Base-by-base conservation (phyloP, 2,797 vertebrate genomes). In the Triplophysa bombifrons region DNA sequence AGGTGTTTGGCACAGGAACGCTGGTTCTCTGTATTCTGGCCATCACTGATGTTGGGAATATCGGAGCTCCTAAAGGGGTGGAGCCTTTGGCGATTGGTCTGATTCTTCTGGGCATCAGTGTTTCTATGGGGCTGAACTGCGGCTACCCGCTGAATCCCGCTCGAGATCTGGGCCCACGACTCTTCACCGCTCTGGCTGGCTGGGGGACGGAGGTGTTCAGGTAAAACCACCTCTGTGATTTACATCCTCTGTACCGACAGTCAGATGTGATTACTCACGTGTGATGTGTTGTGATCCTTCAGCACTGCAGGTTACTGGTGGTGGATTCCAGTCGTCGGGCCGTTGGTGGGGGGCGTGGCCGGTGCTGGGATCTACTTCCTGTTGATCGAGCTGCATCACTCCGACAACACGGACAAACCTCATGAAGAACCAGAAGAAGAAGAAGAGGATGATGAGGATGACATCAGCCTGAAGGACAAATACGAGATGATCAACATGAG, bases 151-250 rank as follows among this genome's bases (percentile, higher is more conserved):
- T 99, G 91, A 99, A 99, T 85, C 98, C 98, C 0, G 98, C 98
- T 84, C 92, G 98, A 73, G 98, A 99, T 83, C 93, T 99, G 70
- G 94, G 96, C 10, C 97, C 98, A 3, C 91, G 98, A 17, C 88
- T 99, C 73, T 98, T 99, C 91, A 98, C 97, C 0, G 95, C 96
- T 0, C 0, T 95, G 17, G 96, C 96, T 0, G 98, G 98, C 58
- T 99, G 97, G 97, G 97, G 98, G 11, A 90, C 93, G 86, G 96
- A 96, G 82, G 97, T 99, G 61, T 99, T 99, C 92, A 98, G 94
- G 98, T 99, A 91, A 53, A 25, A n/a, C 34, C 16, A 63, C 16
- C 25, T 7, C 34, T 30, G 14, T 0, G 8, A n/a, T 55, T 55
- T 20, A 20, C n/a, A 20, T 55, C n/a, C 6, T 10, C 20, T 3